These are phyloP conservation scores for Napeogenes inachia DNA, from an alignment of 2,888 invertebrate genomes.

Conservation along the genomic window DNA sequence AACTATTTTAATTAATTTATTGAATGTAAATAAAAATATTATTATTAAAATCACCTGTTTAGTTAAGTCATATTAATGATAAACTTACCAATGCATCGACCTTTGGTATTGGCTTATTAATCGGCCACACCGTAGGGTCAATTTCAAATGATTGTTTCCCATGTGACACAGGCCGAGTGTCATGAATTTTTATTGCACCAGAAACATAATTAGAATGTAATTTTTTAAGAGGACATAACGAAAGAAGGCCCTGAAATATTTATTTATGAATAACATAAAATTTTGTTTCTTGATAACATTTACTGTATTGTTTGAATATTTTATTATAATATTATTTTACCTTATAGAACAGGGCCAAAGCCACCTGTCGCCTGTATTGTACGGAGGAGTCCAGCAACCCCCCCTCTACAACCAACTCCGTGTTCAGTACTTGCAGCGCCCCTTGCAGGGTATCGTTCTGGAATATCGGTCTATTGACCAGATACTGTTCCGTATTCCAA, in stretches of 20 bases:
- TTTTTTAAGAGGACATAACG: constrained; percentile 63
- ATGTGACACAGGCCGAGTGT: constrained; percentile 73
- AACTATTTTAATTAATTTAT: constrained; percentile 36
- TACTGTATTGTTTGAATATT: no score
- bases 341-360: constrained; percentile 80
- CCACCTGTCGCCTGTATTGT: constrained; percentile 57
- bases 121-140: constrained; percentile 78
- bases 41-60: no score
- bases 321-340: constrained; percentile 32
- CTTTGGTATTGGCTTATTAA: constrained; percentile 81
- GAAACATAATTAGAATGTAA: constrained; percentile 58
- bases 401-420: no score
- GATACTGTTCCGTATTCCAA: constrained; percentile 16
- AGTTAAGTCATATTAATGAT: neutral
- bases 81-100: constrained; percentile 67
- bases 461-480: neutral
- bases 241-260: constrained; percentile 48
- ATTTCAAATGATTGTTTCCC: constrained; percentile 79
- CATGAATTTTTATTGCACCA: constrained; percentile 56
- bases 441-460: constrained; percentile 19
- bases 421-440: constrained; percentile 69
- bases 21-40: no score
- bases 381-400: no score
- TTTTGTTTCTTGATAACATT: no score
- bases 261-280: neutral